phyloP scores from a whole-genome alignment of 2,888 invertebrate genomes.

The Athripsodes cinereus region DNA sequence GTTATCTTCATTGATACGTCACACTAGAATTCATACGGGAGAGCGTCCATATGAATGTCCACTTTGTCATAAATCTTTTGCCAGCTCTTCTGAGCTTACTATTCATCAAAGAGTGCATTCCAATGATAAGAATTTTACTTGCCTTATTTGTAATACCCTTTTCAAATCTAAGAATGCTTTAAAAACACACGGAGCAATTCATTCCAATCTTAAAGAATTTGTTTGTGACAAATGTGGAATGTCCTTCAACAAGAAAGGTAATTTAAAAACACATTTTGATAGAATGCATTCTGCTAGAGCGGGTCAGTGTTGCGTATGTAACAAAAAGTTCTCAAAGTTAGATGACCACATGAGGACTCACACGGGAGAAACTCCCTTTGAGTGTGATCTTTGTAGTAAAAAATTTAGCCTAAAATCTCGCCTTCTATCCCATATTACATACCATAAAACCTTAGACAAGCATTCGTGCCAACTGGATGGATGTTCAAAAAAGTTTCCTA shows the following conservation, averaged over 20 bases:
- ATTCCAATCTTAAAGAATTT: slow-evolving; percentile 41
- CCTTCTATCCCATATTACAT: slow-evolving; percentile 41
- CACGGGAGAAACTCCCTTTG: slow-evolving; percentile 48
- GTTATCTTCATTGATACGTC: slow-evolving; percentile 41
- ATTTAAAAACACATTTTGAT: slow-evolving; percentile 20
- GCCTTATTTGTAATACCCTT: slow-evolving; percentile 15
- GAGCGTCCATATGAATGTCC: slow-evolving; percentile 42
- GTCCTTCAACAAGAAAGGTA: slow-evolving; percentile 23
- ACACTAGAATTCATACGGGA: slow-evolving; percentile 39
- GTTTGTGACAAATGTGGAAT: slow-evolving; percentile 38
- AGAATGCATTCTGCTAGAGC: slow-evolving; percentile 25
- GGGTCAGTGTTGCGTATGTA: slow-evolving; percentile 43
- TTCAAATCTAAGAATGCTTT: slow-evolving; percentile 22
- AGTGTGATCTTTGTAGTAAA: slow-evolving; percentile 39
- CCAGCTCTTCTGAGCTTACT: slow-evolving; percentile 36
- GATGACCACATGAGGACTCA: slow-evolving; percentile 53
- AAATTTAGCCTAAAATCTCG: slow-evolving; percentile 38
- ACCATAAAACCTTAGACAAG: slow-evolving; percentile 42
- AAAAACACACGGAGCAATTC: slow-evolving; percentile 34
- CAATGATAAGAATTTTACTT: slow-evolving; percentile 32
- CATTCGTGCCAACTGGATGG: slow-evolving; percentile 43
- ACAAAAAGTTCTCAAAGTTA: slow-evolving; percentile 50
- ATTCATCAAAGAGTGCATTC: slow-evolving; percentile 42
- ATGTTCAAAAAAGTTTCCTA: slow-evolving; percentile 42
- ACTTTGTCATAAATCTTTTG: slow-evolving; percentile 40